These are phyloP conservation scores for Holocentrus rufus DNA, from an alignment of 2,797 vertebrate species.

Conservation along the genomic window DNA sequence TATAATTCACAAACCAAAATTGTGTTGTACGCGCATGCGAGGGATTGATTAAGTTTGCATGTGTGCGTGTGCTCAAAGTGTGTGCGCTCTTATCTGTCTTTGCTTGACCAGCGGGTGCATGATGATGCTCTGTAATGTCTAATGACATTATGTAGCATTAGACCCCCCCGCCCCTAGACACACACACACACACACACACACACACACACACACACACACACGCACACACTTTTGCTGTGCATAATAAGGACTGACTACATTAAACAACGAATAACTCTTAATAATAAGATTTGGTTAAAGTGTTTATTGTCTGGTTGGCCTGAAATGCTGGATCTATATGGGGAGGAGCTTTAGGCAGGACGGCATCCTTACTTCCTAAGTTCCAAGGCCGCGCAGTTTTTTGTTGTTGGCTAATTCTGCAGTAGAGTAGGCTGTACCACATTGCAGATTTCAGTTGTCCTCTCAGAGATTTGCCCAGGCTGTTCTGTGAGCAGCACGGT, in stretches of 20 bases:
- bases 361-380: not conserved
- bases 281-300: constrained; percentile 52
- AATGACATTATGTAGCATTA: too few species aligned
- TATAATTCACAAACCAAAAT: constrained; percentile 59
- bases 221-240: not conserved
- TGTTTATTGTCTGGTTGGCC: constrained; percentile 33
- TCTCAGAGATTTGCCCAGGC: too few species aligned
- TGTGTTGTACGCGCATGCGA: constrained; percentile 33
- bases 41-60: constrained; percentile 61
- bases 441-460: too few species aligned
- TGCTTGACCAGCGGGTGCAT: constrained; percentile 56
- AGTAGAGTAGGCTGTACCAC: too few species aligned
- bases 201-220: constrained; percentile 28
- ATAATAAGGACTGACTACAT: not conserved
- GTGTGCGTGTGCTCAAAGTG: constrained; percentile 25
- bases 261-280: constrained; percentile 45
- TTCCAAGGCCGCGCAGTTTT: not conserved
- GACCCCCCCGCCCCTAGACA: not conserved
- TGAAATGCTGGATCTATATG: not conserved
- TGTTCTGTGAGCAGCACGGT: too few species aligned
- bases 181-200: not conserved
- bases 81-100: constrained; percentile 44
- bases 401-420: not conserved
- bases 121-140: constrained; percentile 52
- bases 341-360: constrained; percentile 24